phyloP scores from a whole-genome alignment of 2,113 vertebrate species.

The Dasypus novemcinctus region DNA sequence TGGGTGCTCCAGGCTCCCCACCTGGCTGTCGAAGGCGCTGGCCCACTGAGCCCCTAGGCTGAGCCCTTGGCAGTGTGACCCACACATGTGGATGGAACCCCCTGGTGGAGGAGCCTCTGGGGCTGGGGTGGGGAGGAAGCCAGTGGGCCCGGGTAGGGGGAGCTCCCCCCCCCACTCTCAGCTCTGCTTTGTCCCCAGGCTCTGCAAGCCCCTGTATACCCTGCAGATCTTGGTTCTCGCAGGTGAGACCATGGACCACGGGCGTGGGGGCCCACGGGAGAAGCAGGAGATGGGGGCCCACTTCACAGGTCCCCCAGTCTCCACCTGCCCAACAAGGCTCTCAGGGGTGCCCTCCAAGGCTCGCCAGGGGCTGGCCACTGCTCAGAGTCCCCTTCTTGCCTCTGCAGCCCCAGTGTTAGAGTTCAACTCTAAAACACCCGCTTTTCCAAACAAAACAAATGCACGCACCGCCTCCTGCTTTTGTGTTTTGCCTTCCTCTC shows the following conservation, averaged over 20 bases:
- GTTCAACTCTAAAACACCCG: background rate
- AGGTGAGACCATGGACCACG: slow-evolving; percentile 23
- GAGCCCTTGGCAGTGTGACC: no score
- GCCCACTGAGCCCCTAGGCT: background rate
- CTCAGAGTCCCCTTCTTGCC: background rate
- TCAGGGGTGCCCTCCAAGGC: background rate
- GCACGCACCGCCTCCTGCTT: no score
- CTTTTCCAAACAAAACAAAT: background rate
- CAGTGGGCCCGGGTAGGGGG: accelerated
- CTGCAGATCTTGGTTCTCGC: slow-evolving; percentile 16
- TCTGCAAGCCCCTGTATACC: background rate
- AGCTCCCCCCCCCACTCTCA: background rate
- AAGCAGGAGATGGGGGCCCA: background rate
- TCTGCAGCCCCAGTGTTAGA: background rate
- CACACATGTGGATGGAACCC: background rate
- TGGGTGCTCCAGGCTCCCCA: background rate
- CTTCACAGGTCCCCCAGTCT: background rate
- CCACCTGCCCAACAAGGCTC: background rate
- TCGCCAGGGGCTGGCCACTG: background rate
- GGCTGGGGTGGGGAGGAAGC: background rate
- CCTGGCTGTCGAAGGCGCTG: background rate
- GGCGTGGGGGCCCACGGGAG: background rate
- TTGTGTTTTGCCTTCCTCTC: background rate
- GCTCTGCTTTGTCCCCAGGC: background rate
- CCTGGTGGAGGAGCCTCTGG: no score